phyloP scores from a whole-genome alignment of 2,113 vertebrate species.

The Cephalopholis sonnerati region DNA sequence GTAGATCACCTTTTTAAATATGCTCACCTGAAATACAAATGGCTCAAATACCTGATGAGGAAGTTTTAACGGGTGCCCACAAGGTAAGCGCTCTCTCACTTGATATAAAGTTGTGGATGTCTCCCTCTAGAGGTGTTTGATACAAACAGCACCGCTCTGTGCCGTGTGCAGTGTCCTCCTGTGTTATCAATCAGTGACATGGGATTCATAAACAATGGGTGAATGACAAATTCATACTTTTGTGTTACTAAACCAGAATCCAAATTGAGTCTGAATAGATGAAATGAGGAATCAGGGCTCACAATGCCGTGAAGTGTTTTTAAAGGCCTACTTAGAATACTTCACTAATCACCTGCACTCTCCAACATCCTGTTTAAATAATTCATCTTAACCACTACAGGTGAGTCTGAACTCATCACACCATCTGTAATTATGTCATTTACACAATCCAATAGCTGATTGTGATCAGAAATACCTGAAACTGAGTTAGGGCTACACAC shows the following conservation, averaged over 20 bases:
- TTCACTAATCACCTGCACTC: not conserved
- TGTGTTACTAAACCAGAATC: not conserved
- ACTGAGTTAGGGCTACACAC: not conserved
- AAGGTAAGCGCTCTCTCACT: no score
- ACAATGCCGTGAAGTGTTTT: not conserved
- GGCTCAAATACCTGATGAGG: not conserved
- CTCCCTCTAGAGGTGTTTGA: constrained; percentile 36
- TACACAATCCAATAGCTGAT: not conserved
- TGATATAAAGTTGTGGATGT: not conserved
- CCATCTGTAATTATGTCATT: not conserved
- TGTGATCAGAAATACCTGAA: not conserved
- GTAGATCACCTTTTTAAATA: not conserved
- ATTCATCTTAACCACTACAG: not conserved
- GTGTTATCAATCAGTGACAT: not conserved
- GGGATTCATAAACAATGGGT: not conserved
- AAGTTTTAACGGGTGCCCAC: not conserved
- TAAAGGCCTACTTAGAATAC: not conserved
- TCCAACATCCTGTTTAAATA: not conserved
- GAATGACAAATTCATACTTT: not conserved
- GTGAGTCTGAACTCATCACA: not conserved
- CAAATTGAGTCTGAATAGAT: not conserved
- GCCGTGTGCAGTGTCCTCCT: not conserved
- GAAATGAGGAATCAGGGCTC: not conserved
- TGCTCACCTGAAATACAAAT: not conserved
- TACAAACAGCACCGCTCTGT: not conserved